These are phyloP conservation scores for Pardosa pseudoannulata DNA, from an alignment of 2,888 invertebrate species.

Conservation along the genomic window DNA sequence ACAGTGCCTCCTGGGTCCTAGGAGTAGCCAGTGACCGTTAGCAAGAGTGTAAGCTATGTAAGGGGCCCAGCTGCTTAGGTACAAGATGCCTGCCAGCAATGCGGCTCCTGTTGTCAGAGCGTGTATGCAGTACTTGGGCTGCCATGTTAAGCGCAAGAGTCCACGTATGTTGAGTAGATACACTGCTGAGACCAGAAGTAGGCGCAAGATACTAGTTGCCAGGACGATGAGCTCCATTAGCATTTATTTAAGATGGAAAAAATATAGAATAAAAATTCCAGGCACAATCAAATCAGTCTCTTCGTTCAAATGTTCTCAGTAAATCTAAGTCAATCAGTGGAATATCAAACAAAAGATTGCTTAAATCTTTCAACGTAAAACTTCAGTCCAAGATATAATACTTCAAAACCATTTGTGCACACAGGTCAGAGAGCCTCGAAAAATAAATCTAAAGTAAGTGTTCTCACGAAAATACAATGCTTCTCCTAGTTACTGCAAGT, in stretches of 20 bases:
- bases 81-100: slow-evolving; percentile 55
- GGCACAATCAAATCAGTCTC: too few relatives aligned
- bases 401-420: too few relatives aligned
- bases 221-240: slow-evolving; percentile 64
- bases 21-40: slow-evolving; percentile 67
- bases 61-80: slow-evolving; percentile 70
- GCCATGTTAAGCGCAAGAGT: slow-evolving; percentile 58
- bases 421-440: too few relatives aligned
- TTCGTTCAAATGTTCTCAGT: too few relatives aligned
- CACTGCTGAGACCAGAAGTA: slow-evolving; percentile 51
- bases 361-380: too few relatives aligned
- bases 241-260: not conserved
- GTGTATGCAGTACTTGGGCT: slow-evolving; percentile 60
- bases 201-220: slow-evolving; percentile 61
- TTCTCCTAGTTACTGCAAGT: too few relatives aligned
- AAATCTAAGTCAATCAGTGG: too few relatives aligned
- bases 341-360: too few relatives aligned
- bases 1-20: slow-evolving; percentile 66
- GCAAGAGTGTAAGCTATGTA: slow-evolving; percentile 70
- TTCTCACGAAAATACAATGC: too few relatives aligned
- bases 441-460: too few relatives aligned
- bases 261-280: not conserved
- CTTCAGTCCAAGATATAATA: too few relatives aligned
- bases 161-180: slow-evolving; percentile 64
- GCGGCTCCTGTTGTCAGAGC: slow-evolving; percentile 64